phyloP scores from a whole-genome alignment of 1,140 invertebrate species.

The Aleiodes sp. region DNA sequence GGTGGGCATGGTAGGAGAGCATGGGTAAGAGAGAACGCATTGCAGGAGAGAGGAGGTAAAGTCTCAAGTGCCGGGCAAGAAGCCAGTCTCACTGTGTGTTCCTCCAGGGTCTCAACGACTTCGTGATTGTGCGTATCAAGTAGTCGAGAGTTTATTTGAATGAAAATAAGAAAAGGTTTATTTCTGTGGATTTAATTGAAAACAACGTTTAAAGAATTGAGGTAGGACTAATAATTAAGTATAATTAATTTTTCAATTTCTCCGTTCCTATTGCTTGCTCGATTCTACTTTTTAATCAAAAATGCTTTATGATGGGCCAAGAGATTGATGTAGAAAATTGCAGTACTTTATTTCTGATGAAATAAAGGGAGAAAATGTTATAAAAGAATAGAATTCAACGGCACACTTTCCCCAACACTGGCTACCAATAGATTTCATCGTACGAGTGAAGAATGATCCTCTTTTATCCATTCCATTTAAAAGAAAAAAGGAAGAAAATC shows the following conservation, averaged over 20 bases:
- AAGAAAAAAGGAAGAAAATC: not conserved
- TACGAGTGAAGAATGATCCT: not conserved
- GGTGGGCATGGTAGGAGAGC: slow-evolving; percentile 24
- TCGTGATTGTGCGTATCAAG: not conserved
- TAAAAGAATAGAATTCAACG: not conserved
- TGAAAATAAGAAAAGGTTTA: too few relatives aligned
- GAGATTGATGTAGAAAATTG: not conserved
- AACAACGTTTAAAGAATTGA: too few relatives aligned
- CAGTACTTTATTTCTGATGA: not conserved
- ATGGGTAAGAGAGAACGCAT: slow-evolving; percentile 28
- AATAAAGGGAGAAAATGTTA: not conserved
- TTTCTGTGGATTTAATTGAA: not conserved
- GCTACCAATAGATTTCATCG: not conserved
- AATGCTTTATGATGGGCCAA: too few relatives aligned
- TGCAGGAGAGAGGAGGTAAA: slow-evolving; percentile 37
- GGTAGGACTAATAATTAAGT: too few relatives aligned
- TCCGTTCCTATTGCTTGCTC: too few relatives aligned
- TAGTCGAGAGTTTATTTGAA: not conserved
- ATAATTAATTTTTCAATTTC: too few relatives aligned
- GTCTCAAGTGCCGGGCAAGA: slow-evolving; percentile 40
- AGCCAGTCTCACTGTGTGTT: slow-evolving; percentile 44
- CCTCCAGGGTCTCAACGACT: slow-evolving; percentile 27
- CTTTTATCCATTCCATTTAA: not conserved
- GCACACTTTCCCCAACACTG: not conserved
- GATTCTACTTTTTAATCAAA: too few relatives aligned